phyloP scores from a whole-genome alignment of 2,888 invertebrate species.

The Sericinus montela region DNA sequence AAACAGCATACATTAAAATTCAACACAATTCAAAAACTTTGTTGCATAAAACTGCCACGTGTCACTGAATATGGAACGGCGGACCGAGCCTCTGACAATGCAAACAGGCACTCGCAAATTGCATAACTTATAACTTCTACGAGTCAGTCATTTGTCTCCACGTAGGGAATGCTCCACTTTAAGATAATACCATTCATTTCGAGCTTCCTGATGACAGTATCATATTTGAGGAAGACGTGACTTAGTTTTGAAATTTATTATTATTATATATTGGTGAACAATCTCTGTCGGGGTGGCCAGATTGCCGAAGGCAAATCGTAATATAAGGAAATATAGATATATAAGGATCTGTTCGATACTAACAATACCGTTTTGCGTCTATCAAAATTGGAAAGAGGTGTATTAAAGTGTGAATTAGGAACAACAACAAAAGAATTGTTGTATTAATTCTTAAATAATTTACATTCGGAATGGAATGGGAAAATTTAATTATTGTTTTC shows the following conservation, averaged over 20 bases:
- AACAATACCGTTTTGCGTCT: too few species aligned
- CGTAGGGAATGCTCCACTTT: neutral
- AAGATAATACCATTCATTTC: neutral
- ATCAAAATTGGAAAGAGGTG: too few species aligned
- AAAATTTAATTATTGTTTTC: too few species aligned
- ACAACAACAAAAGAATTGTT: too few species aligned
- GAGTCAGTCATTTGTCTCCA: neutral
- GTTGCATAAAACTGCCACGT: conserved; percentile 15
- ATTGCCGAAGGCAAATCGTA: too few species aligned
- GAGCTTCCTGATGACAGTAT: neutral
- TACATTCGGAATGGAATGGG: too few species aligned
- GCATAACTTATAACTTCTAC: conserved; percentile 14
- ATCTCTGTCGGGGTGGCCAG: too few species aligned
- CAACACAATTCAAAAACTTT: conserved; percentile 12
- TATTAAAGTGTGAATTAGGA: too few species aligned
- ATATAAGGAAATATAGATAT: too few species aligned
- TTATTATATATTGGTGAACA: too few species aligned
- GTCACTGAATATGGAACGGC: conserved; percentile 6
- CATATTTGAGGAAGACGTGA: neutral
- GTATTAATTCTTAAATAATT: too few species aligned
- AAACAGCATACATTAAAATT: conserved; percentile 7
- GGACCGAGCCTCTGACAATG: neutral
- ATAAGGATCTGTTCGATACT: too few species aligned
- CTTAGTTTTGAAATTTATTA: neutral
- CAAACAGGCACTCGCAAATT: conserved; percentile 5